Conservation (phyloP, 2,113 vertebrate species). For the Labrus mixtus region DNA sequence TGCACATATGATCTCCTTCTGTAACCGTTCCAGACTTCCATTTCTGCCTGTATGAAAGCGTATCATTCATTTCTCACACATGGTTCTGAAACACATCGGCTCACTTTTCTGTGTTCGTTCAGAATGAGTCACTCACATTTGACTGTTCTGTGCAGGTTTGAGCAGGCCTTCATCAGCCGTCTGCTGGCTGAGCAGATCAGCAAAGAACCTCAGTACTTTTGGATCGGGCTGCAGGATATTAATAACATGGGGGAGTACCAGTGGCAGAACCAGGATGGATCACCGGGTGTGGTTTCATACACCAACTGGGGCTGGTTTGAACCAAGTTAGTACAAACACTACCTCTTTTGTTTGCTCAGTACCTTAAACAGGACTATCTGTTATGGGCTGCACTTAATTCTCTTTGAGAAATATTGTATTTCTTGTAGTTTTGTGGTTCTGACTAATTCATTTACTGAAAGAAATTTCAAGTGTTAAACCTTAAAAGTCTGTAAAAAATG, state of each 20-base stretch:
- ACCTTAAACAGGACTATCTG: too few relatives aligned
- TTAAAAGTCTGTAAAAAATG: too few relatives aligned
- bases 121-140: background rate
- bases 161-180: conserved; percentile 93
- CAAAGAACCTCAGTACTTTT: conserved; percentile 85
- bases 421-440: too few relatives aligned
- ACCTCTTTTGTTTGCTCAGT: background rate
- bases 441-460: too few relatives aligned
- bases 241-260: conserved; percentile 88
- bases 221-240: conserved; percentile 90
- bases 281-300: conserved; percentile 78
- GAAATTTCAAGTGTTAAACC: too few relatives aligned
- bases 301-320: conserved; percentile 91
- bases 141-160: conserved; percentile 86
- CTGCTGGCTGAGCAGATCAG: conserved; percentile 86
- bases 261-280: conserved; percentile 83
- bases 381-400: background rate
- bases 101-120: background rate
- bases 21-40: too few relatives aligned
- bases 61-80: background rate
- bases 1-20: too few relatives aligned
- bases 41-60: background rate
- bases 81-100: background rate
- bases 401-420: too few relatives aligned
- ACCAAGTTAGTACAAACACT: conserved; percentile 83